Conservation (phyloP, 2,888 invertebrate species). For the Tipula vernalis region DNA sequence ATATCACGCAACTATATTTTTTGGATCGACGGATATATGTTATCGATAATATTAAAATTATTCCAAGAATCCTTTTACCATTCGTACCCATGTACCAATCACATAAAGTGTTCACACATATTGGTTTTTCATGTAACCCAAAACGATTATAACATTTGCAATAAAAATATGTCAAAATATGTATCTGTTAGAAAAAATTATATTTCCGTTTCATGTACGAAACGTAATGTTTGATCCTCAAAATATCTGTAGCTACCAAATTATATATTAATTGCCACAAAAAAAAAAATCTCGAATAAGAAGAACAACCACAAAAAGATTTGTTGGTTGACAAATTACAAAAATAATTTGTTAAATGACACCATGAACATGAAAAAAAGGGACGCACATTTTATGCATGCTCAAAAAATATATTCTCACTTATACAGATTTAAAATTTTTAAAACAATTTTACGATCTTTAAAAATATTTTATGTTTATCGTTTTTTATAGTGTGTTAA, state of each 20-base stretch:
- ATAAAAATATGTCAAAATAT: not conserved
- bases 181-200: not conserved
- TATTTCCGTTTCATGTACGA: not conserved
- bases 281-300: not conserved
- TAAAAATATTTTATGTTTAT: not conserved
- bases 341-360: slow-evolving; percentile 4
- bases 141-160: not conserved
- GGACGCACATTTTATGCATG: not conserved
- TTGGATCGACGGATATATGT: not conserved
- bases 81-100: not conserved
- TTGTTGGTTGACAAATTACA: not conserved
- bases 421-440: not conserved
- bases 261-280: not conserved
- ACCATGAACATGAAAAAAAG: not conserved
- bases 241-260: not conserved
- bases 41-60: not conserved
- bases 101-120: not conserved
- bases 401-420: not conserved
- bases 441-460: not conserved
- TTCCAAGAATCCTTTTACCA: not conserved
- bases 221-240: not conserved
- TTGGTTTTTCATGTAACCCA: not conserved
- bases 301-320: not conserved
- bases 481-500: not conserved
- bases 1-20: not conserved